Percentiles rank a stretch among this genome's conserved stretches.
These are phyloP conservation scores for Hystrix cristata DNA, from an alignment of 2,113 vertebrate genomes.

Conservation along the genomic window DNA sequence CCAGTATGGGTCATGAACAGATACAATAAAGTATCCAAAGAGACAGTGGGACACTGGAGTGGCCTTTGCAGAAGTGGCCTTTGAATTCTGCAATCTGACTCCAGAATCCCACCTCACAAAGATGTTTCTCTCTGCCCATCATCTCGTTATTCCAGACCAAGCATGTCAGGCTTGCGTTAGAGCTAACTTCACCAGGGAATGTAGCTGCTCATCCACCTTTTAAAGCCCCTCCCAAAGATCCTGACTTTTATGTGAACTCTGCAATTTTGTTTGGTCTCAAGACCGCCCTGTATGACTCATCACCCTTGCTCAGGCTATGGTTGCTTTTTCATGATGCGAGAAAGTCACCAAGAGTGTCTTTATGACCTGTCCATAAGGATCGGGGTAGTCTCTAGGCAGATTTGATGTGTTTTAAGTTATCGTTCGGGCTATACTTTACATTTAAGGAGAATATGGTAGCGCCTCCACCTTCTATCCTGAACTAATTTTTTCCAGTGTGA, in stretches of 20 bases:
- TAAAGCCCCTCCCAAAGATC: not conserved
- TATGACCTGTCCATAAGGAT: not conserved
- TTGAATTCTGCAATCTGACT: not conserved
- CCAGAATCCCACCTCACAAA: fast-evolving
- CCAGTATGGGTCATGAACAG: not conserved
- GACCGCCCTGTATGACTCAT: not conserved
- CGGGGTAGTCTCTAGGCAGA: not conserved
- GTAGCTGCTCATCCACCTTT: not conserved
- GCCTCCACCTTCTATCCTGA: not conserved
- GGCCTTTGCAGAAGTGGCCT: no score
- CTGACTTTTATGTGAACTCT: not conserved
- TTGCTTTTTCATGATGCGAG: not conserved
- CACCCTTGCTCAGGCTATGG: not conserved
- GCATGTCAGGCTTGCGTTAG: fast-evolving
- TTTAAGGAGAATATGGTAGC: not conserved
- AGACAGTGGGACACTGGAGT: not conserved
- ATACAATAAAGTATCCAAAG: not conserved
- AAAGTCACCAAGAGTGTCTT: not conserved
- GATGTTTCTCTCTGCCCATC: not conserved
- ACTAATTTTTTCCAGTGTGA: not conserved
- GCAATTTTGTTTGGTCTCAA: not conserved
- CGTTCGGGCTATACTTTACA: not conserved
- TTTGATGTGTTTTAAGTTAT: not conserved
- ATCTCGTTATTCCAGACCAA: no score
- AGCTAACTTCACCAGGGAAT: not conserved